Evolutionary conservation across 2,113 vertebrate genomes (phyloP).

Genomic region (Nicator chloris): DNA sequence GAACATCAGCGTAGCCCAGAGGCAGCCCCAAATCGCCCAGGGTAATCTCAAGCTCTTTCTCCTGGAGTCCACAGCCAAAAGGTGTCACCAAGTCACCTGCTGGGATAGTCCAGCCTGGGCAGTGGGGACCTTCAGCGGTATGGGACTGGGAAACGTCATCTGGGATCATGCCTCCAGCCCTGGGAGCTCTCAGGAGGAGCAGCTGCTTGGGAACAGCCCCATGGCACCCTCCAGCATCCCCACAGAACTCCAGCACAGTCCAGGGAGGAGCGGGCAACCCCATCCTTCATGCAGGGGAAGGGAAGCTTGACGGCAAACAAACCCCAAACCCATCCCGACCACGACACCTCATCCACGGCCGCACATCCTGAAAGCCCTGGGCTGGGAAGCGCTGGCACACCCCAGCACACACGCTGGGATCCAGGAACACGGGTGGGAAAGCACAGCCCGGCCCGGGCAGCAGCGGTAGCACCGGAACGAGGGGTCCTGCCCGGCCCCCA

Average conservation of each 20-base stretch:
- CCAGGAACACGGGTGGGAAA: background rate
- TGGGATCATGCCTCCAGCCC: background rate
- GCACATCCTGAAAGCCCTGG: fast-evolving
- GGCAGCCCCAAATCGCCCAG: background rate
- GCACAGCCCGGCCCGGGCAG: background rate
- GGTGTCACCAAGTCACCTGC: background rate
- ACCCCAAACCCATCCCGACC: background rate
- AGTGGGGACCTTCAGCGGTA: background rate
- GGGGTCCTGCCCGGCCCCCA: background rate
- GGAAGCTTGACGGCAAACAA: background rate
- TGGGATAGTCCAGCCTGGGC: background rate
- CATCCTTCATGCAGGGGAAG: fast-evolving
- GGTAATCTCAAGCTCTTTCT: background rate
- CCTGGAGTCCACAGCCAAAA: background rate
- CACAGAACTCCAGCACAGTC: background rate
- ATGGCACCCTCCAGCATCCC: background rate
- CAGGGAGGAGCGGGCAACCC: fast-evolving
- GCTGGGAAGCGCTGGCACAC: background rate
- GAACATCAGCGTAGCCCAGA: background rate
- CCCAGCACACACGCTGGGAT: fast-evolving
- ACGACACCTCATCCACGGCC: fast-evolving
- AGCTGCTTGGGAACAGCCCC: background rate
- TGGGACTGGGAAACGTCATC: background rate
- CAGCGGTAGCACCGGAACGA: fast-evolving
- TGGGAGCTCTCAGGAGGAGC: background rate